Evolutionary conservation across 2,888 invertebrate species (phyloP).

Genomic region (Hylaea fasciaria): DNA sequence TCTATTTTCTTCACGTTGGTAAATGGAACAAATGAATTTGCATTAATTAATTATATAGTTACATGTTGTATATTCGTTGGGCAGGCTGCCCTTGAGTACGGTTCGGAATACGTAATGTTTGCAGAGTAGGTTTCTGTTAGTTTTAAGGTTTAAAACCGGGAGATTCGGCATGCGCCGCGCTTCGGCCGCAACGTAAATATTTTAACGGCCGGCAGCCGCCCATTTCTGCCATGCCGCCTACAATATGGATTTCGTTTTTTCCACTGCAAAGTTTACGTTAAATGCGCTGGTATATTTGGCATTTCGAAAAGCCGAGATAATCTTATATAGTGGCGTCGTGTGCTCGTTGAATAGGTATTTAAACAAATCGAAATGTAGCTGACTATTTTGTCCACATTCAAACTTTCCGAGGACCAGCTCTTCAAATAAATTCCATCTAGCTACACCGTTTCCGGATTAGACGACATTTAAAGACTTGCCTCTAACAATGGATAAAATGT

Average conservation of each 20-base stretch:
- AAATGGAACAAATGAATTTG: conserved; percentile 16
- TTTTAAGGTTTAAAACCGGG: conserved; percentile 50
- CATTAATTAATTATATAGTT: conserved; percentile 25
- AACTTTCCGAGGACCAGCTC: conserved; percentile 14
- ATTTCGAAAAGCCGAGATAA: conserved; percentile 17
- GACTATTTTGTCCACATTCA: not conserved
- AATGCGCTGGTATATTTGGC: conserved; percentile 19
- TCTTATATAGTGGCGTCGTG: not conserved
- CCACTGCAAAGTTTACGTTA: conserved; percentile 37
- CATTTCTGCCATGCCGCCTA: conserved; percentile 40
- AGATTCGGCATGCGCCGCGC: conserved; percentile 53
- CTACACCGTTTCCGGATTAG: conserved; percentile 42
- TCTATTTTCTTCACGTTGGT: conserved; percentile 5
- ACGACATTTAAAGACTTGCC: conserved; percentile 43
- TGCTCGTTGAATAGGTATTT: conserved; percentile 11
- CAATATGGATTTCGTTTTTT: conserved; percentile 59
- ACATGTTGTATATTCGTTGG: conserved; percentile 26
- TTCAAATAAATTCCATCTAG: conserved; percentile 27
- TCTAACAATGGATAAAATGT: conserved; percentile 58
- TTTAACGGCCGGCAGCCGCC: conserved; percentile 63
- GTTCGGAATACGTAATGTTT: conserved; percentile 30
- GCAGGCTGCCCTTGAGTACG: conserved; percentile 17
- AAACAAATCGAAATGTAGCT: conserved; percentile 2
- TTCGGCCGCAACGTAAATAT: conserved; percentile 74
- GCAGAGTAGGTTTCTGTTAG: conserved; percentile 48